Evolutionary conservation across 2,113 vertebrate genomes (phyloP), one percentile per base, ranked within the genome.

Genomic region (Sterna hirundo): DNA sequence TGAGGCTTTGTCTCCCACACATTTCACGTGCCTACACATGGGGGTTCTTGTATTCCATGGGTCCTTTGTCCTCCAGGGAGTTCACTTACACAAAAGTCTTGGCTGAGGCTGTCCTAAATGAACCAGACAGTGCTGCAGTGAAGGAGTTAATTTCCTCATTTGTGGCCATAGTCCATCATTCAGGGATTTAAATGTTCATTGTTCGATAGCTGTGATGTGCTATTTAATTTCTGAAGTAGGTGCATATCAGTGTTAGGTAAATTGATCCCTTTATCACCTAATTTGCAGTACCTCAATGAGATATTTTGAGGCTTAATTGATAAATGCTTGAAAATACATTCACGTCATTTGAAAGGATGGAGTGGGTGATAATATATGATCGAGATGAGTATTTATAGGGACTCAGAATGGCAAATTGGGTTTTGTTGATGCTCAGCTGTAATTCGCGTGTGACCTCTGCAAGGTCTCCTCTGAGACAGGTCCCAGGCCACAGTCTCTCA

Each of bases 281-380:
- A 96, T 97, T 97, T 96, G 70, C 89, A 70, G 92, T 83, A 90
- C 58, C 82, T 90, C 84, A 69, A 15, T 49, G 75, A 89, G 91
- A 82, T 94, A 79, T 89, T 95, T 93, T 72, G 70, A 89, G 46
- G 15, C 46, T 93, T 94, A 95, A 94, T 95, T 95, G 89, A 94
- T 79, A 82, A 94, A 71, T 62, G 20, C 30, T 94, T 94, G 70
- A 91, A 79, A 96, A 91, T 58, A 65, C 36, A 65, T 76, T 91
- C 72, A 92, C 2, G 1, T 82, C 65, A 57, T 79, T 77, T 4
- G n/a, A 21, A 84, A 93, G 54, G 58, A 58, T 46, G 58, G 49
- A 83, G 74, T 42, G 22, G 20, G 17, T 82, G 54, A 94, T 75
- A 85, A 91, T 66, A 54, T 10, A 70, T 80, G 44, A 91, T 69